These are phyloP conservation scores for Jacana jacana DNA, from an alignment of 2,113 vertebrate species.

Conservation along the genomic window DNA sequence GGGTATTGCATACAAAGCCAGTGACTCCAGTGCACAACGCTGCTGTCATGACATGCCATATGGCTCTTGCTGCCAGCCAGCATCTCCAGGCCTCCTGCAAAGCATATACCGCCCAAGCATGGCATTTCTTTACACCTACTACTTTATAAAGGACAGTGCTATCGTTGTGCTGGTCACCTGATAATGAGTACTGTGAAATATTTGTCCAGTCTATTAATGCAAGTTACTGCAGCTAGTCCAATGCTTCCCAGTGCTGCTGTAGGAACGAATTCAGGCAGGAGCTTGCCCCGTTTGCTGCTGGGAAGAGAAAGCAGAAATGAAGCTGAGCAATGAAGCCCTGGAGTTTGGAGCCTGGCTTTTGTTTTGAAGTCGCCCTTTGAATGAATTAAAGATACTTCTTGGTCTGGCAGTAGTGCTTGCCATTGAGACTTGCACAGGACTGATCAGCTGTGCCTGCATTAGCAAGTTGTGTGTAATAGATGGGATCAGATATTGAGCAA, in stretches of 20 bases:
- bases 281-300: background rate
- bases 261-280: background rate
- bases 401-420: background rate
- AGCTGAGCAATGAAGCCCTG: background rate
- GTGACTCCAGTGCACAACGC: accelerated
- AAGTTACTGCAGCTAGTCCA: background rate
- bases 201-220: background rate
- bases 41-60: background rate
- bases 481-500: background rate
- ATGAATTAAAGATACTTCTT: background rate
- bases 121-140: background rate
- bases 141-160: background rate
- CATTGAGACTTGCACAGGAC: background rate
- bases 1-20: background rate
- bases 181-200: background rate
- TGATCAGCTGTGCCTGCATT: background rate
- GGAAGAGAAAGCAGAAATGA: background rate
- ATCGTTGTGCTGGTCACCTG: background rate
- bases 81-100: background rate
- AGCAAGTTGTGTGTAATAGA: background rate
- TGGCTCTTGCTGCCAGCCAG: background rate
- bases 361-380: background rate
- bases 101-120: background rate
- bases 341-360: background rate
- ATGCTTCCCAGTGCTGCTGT: background rate